Conservation (phyloP, 1,140 invertebrate genomes). For the Coptotermes formosanus region DNA sequence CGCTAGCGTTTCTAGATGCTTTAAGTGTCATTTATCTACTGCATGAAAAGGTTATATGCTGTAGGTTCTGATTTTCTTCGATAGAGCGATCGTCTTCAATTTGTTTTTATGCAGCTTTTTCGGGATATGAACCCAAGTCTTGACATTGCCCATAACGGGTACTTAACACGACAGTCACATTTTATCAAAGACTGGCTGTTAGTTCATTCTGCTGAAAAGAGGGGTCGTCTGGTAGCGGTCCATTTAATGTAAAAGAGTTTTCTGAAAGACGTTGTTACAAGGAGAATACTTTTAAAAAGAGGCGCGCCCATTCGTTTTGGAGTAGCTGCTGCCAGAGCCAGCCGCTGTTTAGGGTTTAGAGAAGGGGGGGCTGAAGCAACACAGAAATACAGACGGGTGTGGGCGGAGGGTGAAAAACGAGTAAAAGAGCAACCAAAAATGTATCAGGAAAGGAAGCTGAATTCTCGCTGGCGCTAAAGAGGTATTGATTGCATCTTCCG, state of each 20-base stretch:
- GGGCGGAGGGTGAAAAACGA: too few species aligned
- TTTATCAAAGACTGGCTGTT: neutral
- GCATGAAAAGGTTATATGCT: too few species aligned
- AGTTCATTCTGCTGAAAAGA: neutral
- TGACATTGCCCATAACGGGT: too few species aligned
- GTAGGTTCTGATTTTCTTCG: too few species aligned
- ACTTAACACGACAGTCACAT: too few species aligned
- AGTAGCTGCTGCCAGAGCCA: neutral
- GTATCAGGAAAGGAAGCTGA: neutral
- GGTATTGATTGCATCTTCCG: neutral
- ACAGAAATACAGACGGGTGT: neutral
- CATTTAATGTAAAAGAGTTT: constrained; percentile 9
- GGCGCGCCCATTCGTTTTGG: neutral
- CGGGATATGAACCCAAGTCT: too few species aligned
- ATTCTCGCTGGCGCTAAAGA: neutral
- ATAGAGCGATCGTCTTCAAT: too few species aligned
- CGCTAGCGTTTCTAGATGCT: too few species aligned
- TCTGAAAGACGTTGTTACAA: neutral
- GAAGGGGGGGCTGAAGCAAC: neutral
- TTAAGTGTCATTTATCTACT: too few species aligned
- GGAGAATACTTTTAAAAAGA: neutral
- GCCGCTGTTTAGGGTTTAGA: neutral
- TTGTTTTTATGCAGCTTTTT: too few species aligned
- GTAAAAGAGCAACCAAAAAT: neutral
- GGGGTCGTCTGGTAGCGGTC: neutral